Conservation (phyloP, 2,113 vertebrate genomes). For the Perca flavescens region DNA sequence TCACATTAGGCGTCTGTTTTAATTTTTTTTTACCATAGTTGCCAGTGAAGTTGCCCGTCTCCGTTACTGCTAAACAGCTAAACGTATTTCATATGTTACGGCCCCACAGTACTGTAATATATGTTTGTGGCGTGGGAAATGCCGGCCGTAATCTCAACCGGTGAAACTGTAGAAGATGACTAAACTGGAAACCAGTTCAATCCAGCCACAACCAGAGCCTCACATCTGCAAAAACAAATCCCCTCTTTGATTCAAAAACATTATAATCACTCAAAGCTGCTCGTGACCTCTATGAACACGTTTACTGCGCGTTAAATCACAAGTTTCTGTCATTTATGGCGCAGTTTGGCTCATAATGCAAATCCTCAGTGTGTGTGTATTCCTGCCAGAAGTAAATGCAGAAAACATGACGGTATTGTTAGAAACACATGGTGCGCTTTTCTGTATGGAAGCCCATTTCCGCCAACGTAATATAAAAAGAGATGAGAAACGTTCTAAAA, state of each 20-base stretch:
- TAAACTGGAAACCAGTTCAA: not conserved
- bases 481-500: too few relatives aligned
- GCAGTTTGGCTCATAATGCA: too few relatives aligned
- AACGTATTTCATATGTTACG: not conserved
- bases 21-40: not conserved
- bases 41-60: not conserved
- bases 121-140: too few relatives aligned
- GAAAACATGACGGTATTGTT: too few relatives aligned
- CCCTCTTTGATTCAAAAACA: not conserved
- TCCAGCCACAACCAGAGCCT: conserved; percentile 18
- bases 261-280: not conserved
- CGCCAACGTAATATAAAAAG: too few relatives aligned
- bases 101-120: conserved; percentile 9
- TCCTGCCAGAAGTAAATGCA: too few relatives aligned
- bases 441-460: too few relatives aligned
- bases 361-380: too few relatives aligned
- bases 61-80: conserved; percentile 2
- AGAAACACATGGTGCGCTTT: too few relatives aligned
- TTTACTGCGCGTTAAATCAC: not conserved
- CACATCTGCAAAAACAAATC: conserved; percentile 3
- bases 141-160: not conserved
- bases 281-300: too few relatives aligned
- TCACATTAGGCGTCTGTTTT: not conserved
- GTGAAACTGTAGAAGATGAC: too few relatives aligned
- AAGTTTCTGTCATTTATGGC: not conserved